Percentiles rank a stretch among this genome's conserved stretches.
phyloP scores from a whole-genome alignment of 2,888 invertebrate genomes.

The Drosophila fulvimacula region DNA sequence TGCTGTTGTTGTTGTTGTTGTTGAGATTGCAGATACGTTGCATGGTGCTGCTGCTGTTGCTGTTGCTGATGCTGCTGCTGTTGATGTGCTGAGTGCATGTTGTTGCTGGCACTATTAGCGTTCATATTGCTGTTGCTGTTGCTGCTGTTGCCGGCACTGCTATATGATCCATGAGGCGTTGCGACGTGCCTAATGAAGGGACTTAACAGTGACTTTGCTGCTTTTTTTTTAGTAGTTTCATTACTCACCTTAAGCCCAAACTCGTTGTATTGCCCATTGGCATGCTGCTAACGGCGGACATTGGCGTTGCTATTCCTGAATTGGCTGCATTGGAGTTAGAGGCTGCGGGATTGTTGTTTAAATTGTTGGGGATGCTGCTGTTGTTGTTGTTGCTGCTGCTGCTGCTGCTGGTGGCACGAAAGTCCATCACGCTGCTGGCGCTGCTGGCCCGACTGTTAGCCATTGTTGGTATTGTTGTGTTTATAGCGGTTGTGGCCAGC shows the following conservation, averaged over 20 bases:
- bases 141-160: constrained; percentile 48
- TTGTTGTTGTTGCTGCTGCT: constrained; percentile 32
- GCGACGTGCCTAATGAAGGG: constrained; percentile 52
- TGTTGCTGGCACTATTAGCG: constrained; percentile 69
- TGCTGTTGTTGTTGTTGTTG: constrained; percentile 59
- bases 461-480: constrained; percentile 68
- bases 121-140: constrained; percentile 62
- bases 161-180: constrained; percentile 57
- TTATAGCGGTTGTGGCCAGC: constrained; percentile 69
- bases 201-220: not conserved
- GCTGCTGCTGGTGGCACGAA: constrained; percentile 42
- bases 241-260: constrained; percentile 70
- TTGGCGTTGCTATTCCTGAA: constrained; percentile 52
- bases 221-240: not conserved
- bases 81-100: constrained; percentile 47
- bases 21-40: constrained; percentile 2
- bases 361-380: constrained; percentile 35
- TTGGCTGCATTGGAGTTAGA: constrained; percentile 31
- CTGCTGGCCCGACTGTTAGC: constrained; percentile 58
- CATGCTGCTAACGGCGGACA: constrained; percentile 43
- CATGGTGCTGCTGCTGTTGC: constrained; percentile 41
- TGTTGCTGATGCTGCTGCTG: constrained; percentile 42
- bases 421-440: constrained; percentile 50
- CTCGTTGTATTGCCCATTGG: constrained; percentile 47
- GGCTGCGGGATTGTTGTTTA: constrained; percentile 26